Evolutionary conservation across 2,888 invertebrate genomes (phyloP).

Genomic region (Ochlodes sylvanus): DNA sequence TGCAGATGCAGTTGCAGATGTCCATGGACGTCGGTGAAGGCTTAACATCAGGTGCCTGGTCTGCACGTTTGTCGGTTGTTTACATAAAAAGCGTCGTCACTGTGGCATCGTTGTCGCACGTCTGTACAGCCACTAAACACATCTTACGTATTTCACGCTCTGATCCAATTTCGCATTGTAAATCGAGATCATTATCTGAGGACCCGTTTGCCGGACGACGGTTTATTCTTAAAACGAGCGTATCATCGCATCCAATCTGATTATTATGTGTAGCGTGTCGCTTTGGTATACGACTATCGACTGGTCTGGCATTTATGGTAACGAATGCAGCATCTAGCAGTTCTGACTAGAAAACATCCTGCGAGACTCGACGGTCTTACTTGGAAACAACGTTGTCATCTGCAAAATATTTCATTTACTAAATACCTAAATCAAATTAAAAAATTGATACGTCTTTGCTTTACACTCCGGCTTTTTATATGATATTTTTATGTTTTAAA

Average conservation of each 20-base stretch:
- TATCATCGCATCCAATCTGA: constrained; percentile 24
- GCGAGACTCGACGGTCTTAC: not conserved
- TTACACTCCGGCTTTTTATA: too few relatives aligned
- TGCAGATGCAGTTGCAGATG: too few relatives aligned
- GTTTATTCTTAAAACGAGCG: constrained; percentile 39
- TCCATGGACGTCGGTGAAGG: too few relatives aligned
- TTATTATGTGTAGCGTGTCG: constrained; percentile 9
- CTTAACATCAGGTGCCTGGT: too few relatives aligned
- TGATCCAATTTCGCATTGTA: constrained; percentile 67
- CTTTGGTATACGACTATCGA: not conserved
- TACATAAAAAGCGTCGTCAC: too few relatives aligned
- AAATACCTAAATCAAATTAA: too few relatives aligned
- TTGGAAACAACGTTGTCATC: too few relatives aligned
- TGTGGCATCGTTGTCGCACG: not conserved
- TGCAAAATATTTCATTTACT: too few relatives aligned
- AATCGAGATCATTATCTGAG: constrained; percentile 57
- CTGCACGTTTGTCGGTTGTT: too few relatives aligned
- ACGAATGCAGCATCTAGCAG: not conserved
- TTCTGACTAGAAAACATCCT: not conserved
- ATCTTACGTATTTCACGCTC: constrained; percentile 59
- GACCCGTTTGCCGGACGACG: constrained; percentile 39
- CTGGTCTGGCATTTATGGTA: not conserved
- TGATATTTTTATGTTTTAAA: too few relatives aligned
- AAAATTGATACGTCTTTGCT: too few relatives aligned
- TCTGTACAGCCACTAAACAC: constrained; percentile 9